Conservation (phyloP, 1,140 invertebrate genomes). For the Drosophila repleta region DNA sequence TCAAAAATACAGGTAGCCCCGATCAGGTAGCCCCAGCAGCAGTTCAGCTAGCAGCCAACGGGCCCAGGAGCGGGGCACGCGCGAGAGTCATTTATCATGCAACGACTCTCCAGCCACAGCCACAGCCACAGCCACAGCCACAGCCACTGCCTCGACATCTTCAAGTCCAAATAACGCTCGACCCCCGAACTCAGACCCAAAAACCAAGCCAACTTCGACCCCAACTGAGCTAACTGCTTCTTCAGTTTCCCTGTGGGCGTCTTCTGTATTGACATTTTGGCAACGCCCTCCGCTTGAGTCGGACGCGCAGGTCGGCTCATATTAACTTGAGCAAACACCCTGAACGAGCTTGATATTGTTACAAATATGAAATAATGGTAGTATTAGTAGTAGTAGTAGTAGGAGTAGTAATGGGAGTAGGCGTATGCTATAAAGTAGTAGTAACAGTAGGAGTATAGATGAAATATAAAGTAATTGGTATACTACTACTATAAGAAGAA, state of each 20-base stretch:
- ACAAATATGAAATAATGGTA: too few species aligned
- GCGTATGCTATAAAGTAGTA: too few species aligned
- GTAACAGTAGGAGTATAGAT: too few species aligned
- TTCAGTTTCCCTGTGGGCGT: slow-evolving; percentile 4
- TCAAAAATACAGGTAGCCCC: slow-evolving; percentile 73
- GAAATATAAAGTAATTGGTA: too few species aligned
- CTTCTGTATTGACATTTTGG: slow-evolving; percentile 68
- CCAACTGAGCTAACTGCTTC: slow-evolving; percentile 3
- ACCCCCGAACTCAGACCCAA: slow-evolving; percentile 3
- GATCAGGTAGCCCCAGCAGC: slow-evolving; percentile 8
- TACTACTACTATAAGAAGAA: too few species aligned
- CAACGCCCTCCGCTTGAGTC: slow-evolving; percentile 54
- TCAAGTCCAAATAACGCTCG: slow-evolving; percentile 13
- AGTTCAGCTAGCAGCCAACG: slow-evolving; percentile 6
- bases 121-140: slow-evolving; percentile 4
- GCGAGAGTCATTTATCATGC: slow-evolving; percentile 67
- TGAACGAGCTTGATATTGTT: not conserved
- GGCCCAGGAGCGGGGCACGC: slow-evolving; percentile 50
- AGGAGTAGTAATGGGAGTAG: too few species aligned
- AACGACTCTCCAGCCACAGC: slow-evolving; percentile 13
- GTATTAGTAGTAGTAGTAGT: too few species aligned
- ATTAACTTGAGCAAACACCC: slow-evolving; percentile 12
- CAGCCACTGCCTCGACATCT: not conserved
- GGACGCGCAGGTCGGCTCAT: slow-evolving; percentile 1
- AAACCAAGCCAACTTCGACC: slow-evolving; percentile 21